phyloP scores from a whole-genome alignment of 2,113 vertebrate genomes.

The Machaerirhynchus nigripectus region DNA sequence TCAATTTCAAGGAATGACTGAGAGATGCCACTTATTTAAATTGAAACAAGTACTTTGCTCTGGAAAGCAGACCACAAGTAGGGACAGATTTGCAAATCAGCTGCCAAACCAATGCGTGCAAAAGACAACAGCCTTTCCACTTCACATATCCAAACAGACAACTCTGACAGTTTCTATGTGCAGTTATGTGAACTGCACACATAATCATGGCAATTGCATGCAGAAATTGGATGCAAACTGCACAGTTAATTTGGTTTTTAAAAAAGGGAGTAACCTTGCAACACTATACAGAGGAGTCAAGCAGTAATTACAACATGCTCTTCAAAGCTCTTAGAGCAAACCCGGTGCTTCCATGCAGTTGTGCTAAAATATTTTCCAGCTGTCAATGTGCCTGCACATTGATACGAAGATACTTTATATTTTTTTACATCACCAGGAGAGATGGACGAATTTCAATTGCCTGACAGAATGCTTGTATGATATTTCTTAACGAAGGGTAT shows the following conservation, averaged over 20 bases:
- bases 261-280: background rate
- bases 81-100: slow-evolving; percentile 1
- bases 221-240: slow-evolving; percentile 6
- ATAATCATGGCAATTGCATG: background rate
- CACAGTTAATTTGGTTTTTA: slow-evolving; percentile 22
- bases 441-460: slow-evolving; percentile 24
- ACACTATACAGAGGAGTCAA: background rate
- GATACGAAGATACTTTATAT: background rate
- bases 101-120: background rate
- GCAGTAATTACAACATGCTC: background rate
- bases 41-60: background rate
- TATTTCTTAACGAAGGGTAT: background rate
- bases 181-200: background rate
- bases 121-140: background rate
- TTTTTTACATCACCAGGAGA: background rate
- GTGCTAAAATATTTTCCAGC: slow-evolving; percentile 29
- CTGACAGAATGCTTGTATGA: slow-evolving; percentile 5
- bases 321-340: slow-evolving; percentile 13
- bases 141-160: background rate
- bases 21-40: background rate
- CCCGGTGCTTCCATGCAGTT: background rate
- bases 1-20: background rate
- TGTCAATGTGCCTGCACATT: background rate
- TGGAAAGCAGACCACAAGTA: background rate
- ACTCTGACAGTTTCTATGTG: background rate